Percentiles rank a stretch among this genome's conserved stretches.
Conservation (phyloP, 2,888 invertebrate genomes). For the Drosophila mettleri region DNA sequence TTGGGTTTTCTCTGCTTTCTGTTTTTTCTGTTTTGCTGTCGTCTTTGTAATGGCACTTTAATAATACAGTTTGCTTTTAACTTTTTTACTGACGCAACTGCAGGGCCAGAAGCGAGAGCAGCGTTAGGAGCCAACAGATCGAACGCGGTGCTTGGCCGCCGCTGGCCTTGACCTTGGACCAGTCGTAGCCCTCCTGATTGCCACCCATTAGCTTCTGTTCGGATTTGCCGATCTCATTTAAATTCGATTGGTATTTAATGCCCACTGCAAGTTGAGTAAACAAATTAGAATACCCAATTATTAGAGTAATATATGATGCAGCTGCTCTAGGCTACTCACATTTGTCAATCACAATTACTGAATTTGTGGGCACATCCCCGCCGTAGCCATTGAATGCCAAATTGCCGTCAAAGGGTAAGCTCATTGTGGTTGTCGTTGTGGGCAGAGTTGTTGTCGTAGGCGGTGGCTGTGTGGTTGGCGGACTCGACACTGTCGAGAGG, state of each 20-base stretch:
- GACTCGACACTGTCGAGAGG: constrained; percentile 89
- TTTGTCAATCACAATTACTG: constrained; percentile 87
- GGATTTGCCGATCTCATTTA: constrained; percentile 92
- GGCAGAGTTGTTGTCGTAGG: constrained; percentile 88
- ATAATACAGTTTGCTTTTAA: constrained; percentile 46
- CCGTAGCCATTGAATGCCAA: constrained; percentile 86
- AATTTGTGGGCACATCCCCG: constrained; percentile 88
- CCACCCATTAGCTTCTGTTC: constrained; percentile 89
- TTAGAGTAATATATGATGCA: background rate
- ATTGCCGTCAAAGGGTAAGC: constrained; percentile 36
- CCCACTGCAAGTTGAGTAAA: constrained; percentile 85
- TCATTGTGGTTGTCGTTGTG: constrained; percentile 86
- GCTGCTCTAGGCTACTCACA: constrained; percentile 84
- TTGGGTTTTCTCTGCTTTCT: no score
- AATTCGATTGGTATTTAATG: constrained; percentile 90
- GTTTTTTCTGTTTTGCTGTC: constrained; percentile 6
- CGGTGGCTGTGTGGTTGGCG: constrained; percentile 92
- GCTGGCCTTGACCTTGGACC: constrained; percentile 81
- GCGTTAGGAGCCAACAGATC: constrained; percentile 36
- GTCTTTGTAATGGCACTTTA: constrained; percentile 70
- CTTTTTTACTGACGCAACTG: constrained; percentile 37
- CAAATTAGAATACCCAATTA: constrained; percentile 31
- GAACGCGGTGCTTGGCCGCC: constrained; percentile 15
- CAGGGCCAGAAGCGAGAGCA: constrained; percentile 37
- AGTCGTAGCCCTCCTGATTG: constrained; percentile 83